Evolutionary conservation across 2,797 vertebrate genomes (phyloP), one percentile per base, ranked within the genome.

Genomic region (Forpus xanthops): DNA sequence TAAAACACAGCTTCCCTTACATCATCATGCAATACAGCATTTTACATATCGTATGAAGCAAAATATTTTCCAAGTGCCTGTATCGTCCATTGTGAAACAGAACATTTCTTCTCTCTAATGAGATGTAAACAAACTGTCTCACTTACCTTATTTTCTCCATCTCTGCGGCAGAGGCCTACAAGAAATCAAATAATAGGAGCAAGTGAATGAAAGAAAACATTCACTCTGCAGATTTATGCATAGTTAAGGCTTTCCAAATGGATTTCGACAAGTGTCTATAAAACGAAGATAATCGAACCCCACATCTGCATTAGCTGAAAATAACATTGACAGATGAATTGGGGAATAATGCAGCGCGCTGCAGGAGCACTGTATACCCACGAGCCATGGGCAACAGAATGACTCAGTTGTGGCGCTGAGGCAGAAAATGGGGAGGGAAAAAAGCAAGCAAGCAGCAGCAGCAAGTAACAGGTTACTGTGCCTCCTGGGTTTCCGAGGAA

Each of bases 141-240:
- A 97, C 99, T 98, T 98, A 99, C 99, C 99, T 99, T 90, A 98
- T 98, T 98, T 98, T 98, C 97, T 98, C 98, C 98, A 98, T 98
- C 97, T 98, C 98, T 97, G 98, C 98, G 90, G 98, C 98, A 97
- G 98, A 98, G 98, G 98, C 98, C 99, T 99, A 97, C 96, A 98
- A 98, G 97, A 98, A 98, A 98, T 96, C 97, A 98, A 98, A 98
- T 97, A 97, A 98, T 62, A 98, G 97, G 95, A 98, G 96, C 92
- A 97, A 97, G 96, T 98, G 97, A 98, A 97, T 96, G 96, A 95
- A 92, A 89, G 92, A 85, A 88, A 93, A 94, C 87, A 84, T 95
- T 97, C 97, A 90, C 93, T 93, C 95, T n/a, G 96, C 85, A 93
- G 97, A 96, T 95, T 74, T 90, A 96, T 96, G 97, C 97, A 96